Evolutionary conservation across 2,113 vertebrate species (phyloP), one percentile per base, ranked within the genome.

Genomic region (Gila orcuttii): DNA sequence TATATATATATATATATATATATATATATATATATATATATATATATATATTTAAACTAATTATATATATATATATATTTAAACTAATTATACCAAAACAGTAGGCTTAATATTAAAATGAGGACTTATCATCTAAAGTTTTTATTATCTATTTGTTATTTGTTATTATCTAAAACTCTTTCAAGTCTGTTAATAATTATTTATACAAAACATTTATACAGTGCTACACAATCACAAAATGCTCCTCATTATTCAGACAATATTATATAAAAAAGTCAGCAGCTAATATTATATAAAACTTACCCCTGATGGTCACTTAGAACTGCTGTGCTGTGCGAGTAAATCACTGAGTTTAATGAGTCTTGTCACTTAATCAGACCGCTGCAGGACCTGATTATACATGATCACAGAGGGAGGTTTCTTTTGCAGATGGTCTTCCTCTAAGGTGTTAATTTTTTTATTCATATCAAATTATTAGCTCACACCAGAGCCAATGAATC

Each of bases 131-230:
- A 36, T 36, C 15, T 55, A n/a, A 23, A 60, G 57, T 60, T 92
- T 86, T 42, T 0, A 36, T 36, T 4, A 36, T 36, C 33, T 36
- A 96, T 79, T 66, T 91, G 80, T n/a, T n/a, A n/a, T n/a, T n/a
- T n/a, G n/a, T n/a, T 17, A 80, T 45, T 6, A n/a, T 10, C 21
- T 15, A 13, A 62, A 62, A 0, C 19, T 1, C 19, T n/a, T 71
- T 39, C 45, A 12, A 47, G 39, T 47, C 11, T 12, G 10, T 47
- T 13, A 50, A 50, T 12, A 50, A 4, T 50, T 50, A 13, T 50
- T 13, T 50, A 50, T 13, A 50, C 11, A 50, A 11, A 12, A 50
- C 11, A 50, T 50, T 7, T 50, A 50, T 69, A 10, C 31, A 64
- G 57, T 64, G 7, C 39, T 42, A 9, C 39, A 64, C n/a, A 28